Evolutionary conservation across 2,113 vertebrate genomes (phyloP), one percentile per base, ranked within the genome.

Genomic region (Dipodomys ordii): DNA sequence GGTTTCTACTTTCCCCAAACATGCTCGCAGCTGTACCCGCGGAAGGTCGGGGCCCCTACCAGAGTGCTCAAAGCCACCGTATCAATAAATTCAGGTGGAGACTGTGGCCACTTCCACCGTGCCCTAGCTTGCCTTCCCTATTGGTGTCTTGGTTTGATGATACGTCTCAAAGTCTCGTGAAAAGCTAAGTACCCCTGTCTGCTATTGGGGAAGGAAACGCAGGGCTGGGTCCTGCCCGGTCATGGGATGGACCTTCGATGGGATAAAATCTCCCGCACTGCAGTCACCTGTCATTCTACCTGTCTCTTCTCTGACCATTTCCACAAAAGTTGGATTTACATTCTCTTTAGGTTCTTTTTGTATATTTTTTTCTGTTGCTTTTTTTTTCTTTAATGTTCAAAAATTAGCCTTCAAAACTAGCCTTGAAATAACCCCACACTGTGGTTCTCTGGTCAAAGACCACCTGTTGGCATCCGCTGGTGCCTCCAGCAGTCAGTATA

Each of bases 221-320:
- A 68, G 77, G 19, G 46, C 49, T 8, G 49, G 60, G 25, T 28
- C 81, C 67, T n/a, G 32, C 60, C 65, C 69, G 6, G 19, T 32
- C 10, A 12, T 28, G 83, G 71, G 77, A 62, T 16, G 74, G 74
- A 46, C 71, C 35, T 46, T 57, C 86, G 60, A 39, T 67, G 16
- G 64, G 90, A 92, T 92, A 69, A 86, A 94, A 77, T 78, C 44
- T 53, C 39, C 78, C 79, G 80, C 39, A 2, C 16, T 20, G 39
- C 88, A 71, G 74, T 93, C 87, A 62, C 79, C 28, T 69, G 2
- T 65, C 94, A 96, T 90, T 83, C 85, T 88, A 32, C 82, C 68
- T 82, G n/a, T 95, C 82, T 94, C 96, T 87, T 95, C 83, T 96
- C 83, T 68, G 62, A 96, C 85, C 93, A 69, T 94, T 92, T 92